phyloP scores from a whole-genome alignment of 1,140 invertebrate species.

The Alviniconcha marisindica region DNA sequence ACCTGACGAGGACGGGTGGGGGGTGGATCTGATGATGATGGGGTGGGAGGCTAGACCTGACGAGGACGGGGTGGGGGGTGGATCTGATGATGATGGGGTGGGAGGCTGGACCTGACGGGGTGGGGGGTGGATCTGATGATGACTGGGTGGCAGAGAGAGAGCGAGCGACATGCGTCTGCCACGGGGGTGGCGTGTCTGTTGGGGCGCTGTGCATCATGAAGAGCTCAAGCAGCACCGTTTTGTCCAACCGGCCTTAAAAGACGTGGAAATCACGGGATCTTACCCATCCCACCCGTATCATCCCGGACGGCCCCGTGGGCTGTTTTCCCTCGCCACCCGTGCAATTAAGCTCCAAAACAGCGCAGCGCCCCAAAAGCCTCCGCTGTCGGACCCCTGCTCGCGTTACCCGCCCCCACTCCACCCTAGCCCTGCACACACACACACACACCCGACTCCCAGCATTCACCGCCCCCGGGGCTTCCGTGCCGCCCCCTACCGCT shows the following conservation, averaged over 20 bases:
- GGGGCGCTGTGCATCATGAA: too few relatives aligned
- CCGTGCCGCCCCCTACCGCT: constrained; percentile 3
- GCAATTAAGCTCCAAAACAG: constrained; percentile 25
- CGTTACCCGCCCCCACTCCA: constrained; percentile 17
- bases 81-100: background rate
- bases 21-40: too few relatives aligned
- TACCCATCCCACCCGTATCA: background rate
- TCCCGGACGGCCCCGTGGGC: background rate
- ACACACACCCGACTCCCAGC: background rate
- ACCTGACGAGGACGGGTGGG: too few relatives aligned
- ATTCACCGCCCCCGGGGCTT: background rate
- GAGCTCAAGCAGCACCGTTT: constrained; percentile 1
- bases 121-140: too few relatives aligned
- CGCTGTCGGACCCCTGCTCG: constrained; percentile 5
- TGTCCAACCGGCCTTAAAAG: background rate
- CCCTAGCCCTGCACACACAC: too few relatives aligned
- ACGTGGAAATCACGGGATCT: background rate
- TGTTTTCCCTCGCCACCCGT: constrained; percentile 22
- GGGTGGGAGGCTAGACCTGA: background rate
- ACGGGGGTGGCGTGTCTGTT: background rate
- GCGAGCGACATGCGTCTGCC: background rate
- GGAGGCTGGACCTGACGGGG: too few relatives aligned
- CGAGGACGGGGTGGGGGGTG: background rate
- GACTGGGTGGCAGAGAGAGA: background rate
- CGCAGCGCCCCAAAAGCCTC: background rate